phyloP scores from a whole-genome alignment of 2,797 vertebrate species.

The Sebastes steindachneri region DNA sequence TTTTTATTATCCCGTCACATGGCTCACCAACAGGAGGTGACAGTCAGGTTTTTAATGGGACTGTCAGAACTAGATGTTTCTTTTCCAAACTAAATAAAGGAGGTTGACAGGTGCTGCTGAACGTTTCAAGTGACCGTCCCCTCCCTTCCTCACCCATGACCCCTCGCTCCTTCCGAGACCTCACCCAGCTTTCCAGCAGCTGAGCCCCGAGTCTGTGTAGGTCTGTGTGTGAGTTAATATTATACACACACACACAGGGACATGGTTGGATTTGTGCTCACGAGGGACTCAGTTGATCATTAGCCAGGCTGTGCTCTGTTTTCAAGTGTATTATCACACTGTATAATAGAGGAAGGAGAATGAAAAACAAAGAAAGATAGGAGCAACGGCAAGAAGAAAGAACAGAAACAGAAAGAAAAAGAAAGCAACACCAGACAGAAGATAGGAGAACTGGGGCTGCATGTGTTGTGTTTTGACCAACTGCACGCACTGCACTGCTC shows the following conservation, averaged over 20 bases:
- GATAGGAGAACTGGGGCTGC: slow-evolving; percentile 3
- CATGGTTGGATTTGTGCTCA: slow-evolving; percentile 16
- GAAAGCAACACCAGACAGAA: background rate
- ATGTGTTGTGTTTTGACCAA: slow-evolving; percentile 6
- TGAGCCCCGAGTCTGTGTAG: background rate
- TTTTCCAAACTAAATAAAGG: slow-evolving; percentile 36
- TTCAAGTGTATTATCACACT: background rate
- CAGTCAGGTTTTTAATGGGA: background rate
- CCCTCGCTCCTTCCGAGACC: background rate
- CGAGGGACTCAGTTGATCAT: slow-evolving; percentile 54
- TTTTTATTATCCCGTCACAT: background rate
- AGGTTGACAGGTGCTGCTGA: slow-evolving; percentile 44
- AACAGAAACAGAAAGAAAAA: background rate
- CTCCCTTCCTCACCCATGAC: slow-evolving; percentile 6
- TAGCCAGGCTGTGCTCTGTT: slow-evolving; percentile 37
- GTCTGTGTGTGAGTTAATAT: slow-evolving; percentile 24
- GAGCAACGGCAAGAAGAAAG: background rate
- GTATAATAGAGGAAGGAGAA: background rate
- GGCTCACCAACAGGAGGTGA: background rate
- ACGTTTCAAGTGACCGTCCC: slow-evolving; percentile 26
- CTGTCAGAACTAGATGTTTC: slow-evolving; percentile 5
- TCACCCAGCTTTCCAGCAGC: slow-evolving; percentile 26
- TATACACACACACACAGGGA: slow-evolving; percentile 9
- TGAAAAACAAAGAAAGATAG: background rate
- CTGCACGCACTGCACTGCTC: slow-evolving; percentile 1